Conservation (phyloP, 2,888 invertebrate species). For the Epistrophe eligans region DNA sequence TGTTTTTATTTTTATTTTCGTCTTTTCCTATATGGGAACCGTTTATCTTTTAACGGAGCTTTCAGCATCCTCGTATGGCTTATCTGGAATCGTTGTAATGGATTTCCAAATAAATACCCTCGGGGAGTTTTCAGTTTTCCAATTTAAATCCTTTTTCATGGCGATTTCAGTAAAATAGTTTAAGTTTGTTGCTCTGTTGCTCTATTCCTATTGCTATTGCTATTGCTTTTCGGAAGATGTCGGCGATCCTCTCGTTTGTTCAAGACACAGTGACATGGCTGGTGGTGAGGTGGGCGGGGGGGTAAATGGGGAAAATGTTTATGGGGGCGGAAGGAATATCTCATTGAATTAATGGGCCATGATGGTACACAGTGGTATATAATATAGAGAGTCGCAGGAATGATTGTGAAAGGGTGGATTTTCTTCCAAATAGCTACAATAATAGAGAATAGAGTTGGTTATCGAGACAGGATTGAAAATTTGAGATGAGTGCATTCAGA, state of each 20-base stretch:
- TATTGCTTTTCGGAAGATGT: neutral
- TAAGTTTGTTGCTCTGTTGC: slow-evolving; percentile 63
- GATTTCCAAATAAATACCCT: slow-evolving; percentile 76
- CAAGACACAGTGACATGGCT: slow-evolving; percentile 33
- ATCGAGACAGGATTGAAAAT: slow-evolving; percentile 64
- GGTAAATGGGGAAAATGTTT: neutral
- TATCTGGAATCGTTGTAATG: slow-evolving; percentile 75
- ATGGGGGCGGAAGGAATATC: slow-evolving; percentile 11
- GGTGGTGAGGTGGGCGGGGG: neutral
- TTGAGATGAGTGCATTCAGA: slow-evolving; percentile 47
- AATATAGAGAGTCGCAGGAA: neutral
- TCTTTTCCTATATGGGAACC: slow-evolving; percentile 29
- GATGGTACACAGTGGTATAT: slow-evolving; percentile 1
- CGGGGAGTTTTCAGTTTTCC: slow-evolving; percentile 74
- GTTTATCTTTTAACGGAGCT: slow-evolving; percentile 68
- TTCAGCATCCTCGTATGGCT: slow-evolving; percentile 73
- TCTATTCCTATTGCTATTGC: neutral
- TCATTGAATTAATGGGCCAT: slow-evolving; percentile 58
- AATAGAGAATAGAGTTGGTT: slow-evolving; percentile 68
- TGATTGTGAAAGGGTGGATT: slow-evolving; percentile 13
- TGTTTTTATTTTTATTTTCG: slow-evolving; percentile 18
- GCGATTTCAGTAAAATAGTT: slow-evolving; percentile 73
- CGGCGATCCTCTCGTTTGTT: slow-evolving; percentile 42
- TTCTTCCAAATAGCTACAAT: slow-evolving; percentile 38
- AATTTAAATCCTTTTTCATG: slow-evolving; percentile 74